phyloP scores from a whole-genome alignment of 2,797 vertebrate genomes.

The Menidia menidia region DNA sequence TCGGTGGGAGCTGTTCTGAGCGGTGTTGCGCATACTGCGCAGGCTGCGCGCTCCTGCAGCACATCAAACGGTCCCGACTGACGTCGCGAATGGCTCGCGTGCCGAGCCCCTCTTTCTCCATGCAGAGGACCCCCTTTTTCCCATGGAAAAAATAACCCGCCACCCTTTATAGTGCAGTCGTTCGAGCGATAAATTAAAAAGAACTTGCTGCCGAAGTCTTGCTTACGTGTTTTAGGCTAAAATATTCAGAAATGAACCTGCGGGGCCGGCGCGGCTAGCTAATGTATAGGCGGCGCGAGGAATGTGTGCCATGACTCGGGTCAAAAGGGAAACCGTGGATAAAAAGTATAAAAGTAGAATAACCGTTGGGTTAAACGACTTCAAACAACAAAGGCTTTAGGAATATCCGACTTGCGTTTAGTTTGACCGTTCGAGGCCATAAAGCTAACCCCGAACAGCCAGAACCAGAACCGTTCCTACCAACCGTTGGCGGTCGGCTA shows the following conservation, averaged over 20 bases:
- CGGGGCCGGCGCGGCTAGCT: neutral
- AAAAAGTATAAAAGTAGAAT: neutral
- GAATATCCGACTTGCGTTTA: neutral
- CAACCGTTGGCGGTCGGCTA: no score
- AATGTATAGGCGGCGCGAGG: neutral
- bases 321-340: neutral
- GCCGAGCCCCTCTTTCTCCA: neutral
- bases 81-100: constrained; percentile 29
- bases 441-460: neutral
- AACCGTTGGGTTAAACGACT: neutral
- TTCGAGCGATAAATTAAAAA: no score
- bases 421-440: neutral
- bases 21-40: constrained; percentile 66
- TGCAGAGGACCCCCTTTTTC: no score
- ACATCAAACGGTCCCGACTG: constrained; percentile 16
- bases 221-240: constrained; percentile 11
- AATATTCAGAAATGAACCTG: constrained; percentile 27
- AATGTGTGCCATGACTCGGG: neutral
- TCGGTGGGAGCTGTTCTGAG: constrained; percentile 2
- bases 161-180: neutral
- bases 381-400: neutral
- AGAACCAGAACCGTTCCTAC: neutral
- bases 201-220: constrained; percentile 23
- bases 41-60: constrained; percentile 23
- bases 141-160: neutral